Evolutionary conservation across 2,888 invertebrate species (phyloP).

Genomic region (Aporophyla nigra): DNA sequence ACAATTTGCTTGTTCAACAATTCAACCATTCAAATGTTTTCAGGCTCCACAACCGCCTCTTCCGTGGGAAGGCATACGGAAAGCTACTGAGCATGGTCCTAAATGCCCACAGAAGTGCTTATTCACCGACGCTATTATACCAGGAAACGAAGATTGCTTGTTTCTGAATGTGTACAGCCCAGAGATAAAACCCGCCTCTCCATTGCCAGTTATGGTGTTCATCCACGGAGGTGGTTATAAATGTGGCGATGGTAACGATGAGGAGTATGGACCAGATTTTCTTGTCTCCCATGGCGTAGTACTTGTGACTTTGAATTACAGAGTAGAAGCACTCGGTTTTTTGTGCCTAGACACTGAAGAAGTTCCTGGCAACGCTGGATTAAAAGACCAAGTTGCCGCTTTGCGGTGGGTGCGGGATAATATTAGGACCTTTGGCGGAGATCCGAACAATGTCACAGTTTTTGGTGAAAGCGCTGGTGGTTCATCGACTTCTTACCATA

Average conservation of each 20-base stretch:
- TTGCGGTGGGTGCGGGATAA: too few species aligned
- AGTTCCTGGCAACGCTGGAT: too few species aligned
- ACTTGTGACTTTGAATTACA: conserved; percentile 78
- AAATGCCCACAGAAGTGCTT: conserved; percentile 73
- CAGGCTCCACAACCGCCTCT: conserved; percentile 69
- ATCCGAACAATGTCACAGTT: conserved; percentile 70
- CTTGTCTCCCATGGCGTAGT: conserved; percentile 74
- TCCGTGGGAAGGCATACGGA: conserved; percentile 73
- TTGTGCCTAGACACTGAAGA: too few species aligned
- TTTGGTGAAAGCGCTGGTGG: conserved; percentile 79
- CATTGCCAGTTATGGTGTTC: conserved; percentile 77
- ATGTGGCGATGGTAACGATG: conserved; percentile 74
- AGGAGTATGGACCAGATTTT: conserved; percentile 76
- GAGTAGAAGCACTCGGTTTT: conserved; percentile 70
- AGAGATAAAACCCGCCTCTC: conserved; percentile 59
- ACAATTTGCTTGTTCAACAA: too few species aligned
- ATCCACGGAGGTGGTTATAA: conserved; percentile 78
- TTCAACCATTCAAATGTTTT: neutral
- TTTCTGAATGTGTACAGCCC: conserved; percentile 78
- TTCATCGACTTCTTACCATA: conserved; percentile 67
- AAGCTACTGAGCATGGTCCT: conserved; percentile 72
- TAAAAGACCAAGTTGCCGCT: too few species aligned
- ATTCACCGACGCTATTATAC: conserved; percentile 55
- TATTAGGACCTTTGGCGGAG: too few species aligned
- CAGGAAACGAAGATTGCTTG: conserved; percentile 77